These are phyloP conservation scores for Leptopilina myrica DNA, from an alignment of 2,888 invertebrate species.

Conservation along the genomic window DNA sequence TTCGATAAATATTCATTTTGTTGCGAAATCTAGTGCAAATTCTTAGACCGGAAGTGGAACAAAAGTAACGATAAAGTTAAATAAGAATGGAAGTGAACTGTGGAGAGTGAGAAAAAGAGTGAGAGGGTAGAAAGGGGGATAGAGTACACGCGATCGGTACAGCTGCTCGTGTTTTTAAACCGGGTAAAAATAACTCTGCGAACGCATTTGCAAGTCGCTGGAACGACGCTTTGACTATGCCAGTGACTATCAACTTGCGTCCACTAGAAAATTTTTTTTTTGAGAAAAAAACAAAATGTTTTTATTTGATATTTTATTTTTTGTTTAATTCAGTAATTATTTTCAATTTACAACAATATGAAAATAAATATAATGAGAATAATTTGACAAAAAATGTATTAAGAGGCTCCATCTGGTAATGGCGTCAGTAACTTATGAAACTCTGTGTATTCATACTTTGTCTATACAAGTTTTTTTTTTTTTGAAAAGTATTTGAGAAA, in stretches of 20 bases:
- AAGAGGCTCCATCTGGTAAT: too few species aligned
- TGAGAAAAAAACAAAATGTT: background rate
- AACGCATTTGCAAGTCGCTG: conserved; percentile 41
- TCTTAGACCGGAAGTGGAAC: background rate
- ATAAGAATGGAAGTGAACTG: conserved; percentile 17
- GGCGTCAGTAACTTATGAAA: too few species aligned
- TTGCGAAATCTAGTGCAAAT: background rate
- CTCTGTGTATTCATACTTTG: too few species aligned
- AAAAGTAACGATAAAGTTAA: conserved; percentile 30
- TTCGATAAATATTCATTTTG: background rate
- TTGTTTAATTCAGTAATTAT: too few species aligned
- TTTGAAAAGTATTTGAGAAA: too few species aligned
- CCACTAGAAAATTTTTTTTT: background rate
- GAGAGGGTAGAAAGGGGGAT: conserved; percentile 38
- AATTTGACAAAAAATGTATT: too few species aligned
- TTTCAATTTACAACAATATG: too few species aligned
- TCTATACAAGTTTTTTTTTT: too few species aligned
- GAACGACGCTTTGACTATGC: conserved; percentile 39
- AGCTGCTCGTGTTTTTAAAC: conserved; percentile 40
- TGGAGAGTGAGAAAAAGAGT: conserved; percentile 18
- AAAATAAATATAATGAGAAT: too few species aligned
- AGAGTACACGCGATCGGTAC: conserved; percentile 35
- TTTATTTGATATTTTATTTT: too few species aligned
- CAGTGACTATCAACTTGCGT: conserved; percentile 24
- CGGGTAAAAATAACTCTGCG: conserved; percentile 32